Percentiles rank a stretch among this genome's conserved stretches.
Evolutionary conservation across 2,797 vertebrate genomes (phyloP).

Genomic region (Labeo calbasu): DNA sequence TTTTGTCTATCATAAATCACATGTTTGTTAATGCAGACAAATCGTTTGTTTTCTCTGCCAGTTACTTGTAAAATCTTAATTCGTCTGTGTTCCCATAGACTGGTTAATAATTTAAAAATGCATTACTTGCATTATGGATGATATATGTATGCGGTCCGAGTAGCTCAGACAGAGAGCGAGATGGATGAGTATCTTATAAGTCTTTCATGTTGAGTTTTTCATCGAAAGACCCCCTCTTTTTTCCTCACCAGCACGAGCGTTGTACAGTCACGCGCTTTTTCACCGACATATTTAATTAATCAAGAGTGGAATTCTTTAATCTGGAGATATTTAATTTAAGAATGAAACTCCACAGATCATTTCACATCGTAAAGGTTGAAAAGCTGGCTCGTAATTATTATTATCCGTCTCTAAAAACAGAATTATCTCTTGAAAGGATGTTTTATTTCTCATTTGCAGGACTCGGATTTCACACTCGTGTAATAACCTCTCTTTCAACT

Average conservation of each 20-base stretch:
- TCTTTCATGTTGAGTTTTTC: conserved; percentile 31
- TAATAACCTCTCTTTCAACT: conserved; percentile 13
- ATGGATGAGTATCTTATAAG: conserved; percentile 23
- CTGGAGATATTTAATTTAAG: conserved; percentile 27
- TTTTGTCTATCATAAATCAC: neutral
- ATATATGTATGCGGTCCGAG: conserved; percentile 66
- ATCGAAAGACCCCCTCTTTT: neutral
- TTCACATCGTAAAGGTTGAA: conserved; percentile 28
- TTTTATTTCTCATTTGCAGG: conserved; percentile 10
- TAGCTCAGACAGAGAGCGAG: conserved; percentile 54
- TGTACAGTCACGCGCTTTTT: neutral
- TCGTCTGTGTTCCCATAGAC: conserved; percentile 66
- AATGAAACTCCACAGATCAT: conserved; percentile 31
- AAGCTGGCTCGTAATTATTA: conserved; percentile 21
- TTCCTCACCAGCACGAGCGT: neutral
- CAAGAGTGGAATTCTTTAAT: conserved; percentile 23
- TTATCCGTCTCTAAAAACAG: conserved; percentile 22
- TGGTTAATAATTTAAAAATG: conserved; percentile 71
- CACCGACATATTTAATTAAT: conserved; percentile 32
- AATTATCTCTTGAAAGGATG: conserved; percentile 28
- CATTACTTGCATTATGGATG: conserved; percentile 76
- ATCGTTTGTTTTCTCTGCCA: conserved; percentile 20
- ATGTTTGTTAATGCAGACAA: conserved; percentile 5
- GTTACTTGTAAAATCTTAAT: conserved; percentile 65
- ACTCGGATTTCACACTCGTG: conserved; percentile 2